Conservation (phyloP, 2,888 invertebrate species). For the Uloborus plumipes region DNA sequence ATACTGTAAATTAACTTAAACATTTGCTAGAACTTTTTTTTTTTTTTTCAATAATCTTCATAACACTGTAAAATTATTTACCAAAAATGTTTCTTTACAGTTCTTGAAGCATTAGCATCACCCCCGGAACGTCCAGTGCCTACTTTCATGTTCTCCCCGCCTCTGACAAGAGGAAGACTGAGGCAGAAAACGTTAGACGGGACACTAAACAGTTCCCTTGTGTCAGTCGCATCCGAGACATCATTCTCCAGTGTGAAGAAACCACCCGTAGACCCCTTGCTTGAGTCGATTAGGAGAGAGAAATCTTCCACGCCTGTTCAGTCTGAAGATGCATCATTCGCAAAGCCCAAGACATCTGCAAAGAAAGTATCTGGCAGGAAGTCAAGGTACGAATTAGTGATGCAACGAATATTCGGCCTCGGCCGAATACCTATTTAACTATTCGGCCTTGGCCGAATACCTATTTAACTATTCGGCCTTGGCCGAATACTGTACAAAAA, state of each 20-base stretch:
- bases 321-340: no score
- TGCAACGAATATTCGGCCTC: no score
- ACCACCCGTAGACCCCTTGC: slow-evolving; percentile 38
- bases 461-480: no score
- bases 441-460: no score
- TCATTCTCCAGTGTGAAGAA: slow-evolving; percentile 23
- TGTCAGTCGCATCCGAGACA: slow-evolving; percentile 26
- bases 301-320: not conserved
- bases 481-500: no score
- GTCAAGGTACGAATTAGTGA: no score
- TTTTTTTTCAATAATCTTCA: not conserved
- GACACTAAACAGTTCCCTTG: slow-evolving; percentile 37
- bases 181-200: slow-evolving; percentile 46
- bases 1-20: not conserved
- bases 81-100: slow-evolving; percentile 9
- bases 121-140: slow-evolving; percentile 29
- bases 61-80: no score
- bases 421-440: no score
- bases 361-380: no score
- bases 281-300: slow-evolving; percentile 35
- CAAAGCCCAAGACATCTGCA: no score
- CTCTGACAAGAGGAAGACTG: slow-evolving; percentile 65
- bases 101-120: slow-evolving; percentile 33
- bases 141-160: slow-evolving; percentile 70
- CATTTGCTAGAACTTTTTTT: not conserved